A percentile compares a stretch with the other conserved stretches of the same genome.
Conservation (phyloP, 2,113 vertebrate species). For the Salvelinus sp. region DNA sequence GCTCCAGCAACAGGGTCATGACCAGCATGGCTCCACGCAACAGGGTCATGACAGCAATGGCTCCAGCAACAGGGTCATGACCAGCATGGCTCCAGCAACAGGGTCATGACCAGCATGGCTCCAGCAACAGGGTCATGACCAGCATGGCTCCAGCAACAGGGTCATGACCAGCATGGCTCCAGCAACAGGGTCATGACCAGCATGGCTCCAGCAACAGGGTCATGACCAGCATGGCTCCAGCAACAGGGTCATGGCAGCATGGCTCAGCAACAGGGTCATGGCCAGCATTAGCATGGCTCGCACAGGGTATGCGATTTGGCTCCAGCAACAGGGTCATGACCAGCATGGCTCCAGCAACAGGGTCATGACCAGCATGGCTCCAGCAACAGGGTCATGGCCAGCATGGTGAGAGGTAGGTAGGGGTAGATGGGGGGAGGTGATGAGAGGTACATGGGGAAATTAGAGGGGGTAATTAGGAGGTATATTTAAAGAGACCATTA, state of each 20-base stretch:
- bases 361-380: background rate
- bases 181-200: constrained; percentile 58
- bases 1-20: background rate
- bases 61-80: constrained; percentile 56
- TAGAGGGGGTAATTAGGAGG: constrained; percentile 65
- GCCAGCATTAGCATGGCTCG: no score
- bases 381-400: constrained; percentile 58
- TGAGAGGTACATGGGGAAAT: constrained; percentile 57
- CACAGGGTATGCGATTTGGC: no score
- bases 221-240: background rate
- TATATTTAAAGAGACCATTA: constrained; percentile 71
- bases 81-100: constrained; percentile 31
- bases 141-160: constrained; percentile 26
- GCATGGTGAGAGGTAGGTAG: constrained; percentile 45
- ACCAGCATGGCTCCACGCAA: constrained; percentile 8
- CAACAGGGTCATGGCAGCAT: constrained; percentile 34
- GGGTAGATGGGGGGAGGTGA: no score
- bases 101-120: background rate
- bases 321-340: constrained; percentile 1
- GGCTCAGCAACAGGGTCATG: constrained; percentile 38
- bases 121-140: constrained; percentile 57
- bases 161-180: background rate
- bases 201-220: constrained; percentile 18
- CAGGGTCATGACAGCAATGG: constrained; percentile 59
- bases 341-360: constrained; percentile 19